Conservation (phyloP, 2,888 invertebrate genomes). For the Xylophagus ater region DNA sequence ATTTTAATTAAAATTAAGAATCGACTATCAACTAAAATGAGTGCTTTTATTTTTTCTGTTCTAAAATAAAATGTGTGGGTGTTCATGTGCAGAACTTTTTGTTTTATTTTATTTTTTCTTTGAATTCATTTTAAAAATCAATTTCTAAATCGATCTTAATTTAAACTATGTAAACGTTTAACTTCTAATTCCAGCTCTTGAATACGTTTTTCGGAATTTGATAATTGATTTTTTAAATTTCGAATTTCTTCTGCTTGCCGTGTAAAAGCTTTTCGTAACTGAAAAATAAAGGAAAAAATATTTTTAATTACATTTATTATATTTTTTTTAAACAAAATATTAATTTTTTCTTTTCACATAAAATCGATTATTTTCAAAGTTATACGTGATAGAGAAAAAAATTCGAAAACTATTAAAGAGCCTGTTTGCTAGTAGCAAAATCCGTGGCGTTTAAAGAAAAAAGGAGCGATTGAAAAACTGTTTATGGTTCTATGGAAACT, state of each 20-base stretch:
- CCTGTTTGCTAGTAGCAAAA: too few species aligned
- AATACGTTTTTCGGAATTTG: conserved; percentile 66
- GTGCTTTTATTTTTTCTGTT: background rate
- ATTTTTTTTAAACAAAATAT: too few species aligned
- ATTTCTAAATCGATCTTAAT: background rate
- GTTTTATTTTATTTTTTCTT: background rate
- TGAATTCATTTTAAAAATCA: background rate
- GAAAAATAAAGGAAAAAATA: conserved; percentile 23
- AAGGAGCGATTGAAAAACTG: too few species aligned
- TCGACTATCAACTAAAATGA: background rate
- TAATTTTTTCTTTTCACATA: too few species aligned
- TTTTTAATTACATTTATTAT: too few species aligned
- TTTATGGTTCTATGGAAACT: too few species aligned
- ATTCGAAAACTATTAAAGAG: too few species aligned
- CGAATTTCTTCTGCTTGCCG: conserved; percentile 70
- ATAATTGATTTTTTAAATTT: conserved; percentile 62
- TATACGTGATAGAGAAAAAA: too few species aligned
- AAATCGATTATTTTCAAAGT: too few species aligned
- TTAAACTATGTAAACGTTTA: conserved; percentile 27
- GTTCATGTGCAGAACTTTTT: background rate
- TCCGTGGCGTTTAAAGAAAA: too few species aligned
- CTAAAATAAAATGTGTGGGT: background rate
- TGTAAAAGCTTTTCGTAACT: conserved; percentile 66
- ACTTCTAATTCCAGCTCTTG: conserved; percentile 70
- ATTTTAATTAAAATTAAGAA: background rate